Evolutionary conservation across 2,888 invertebrate species (phyloP).

Genomic region (Aleiodes leptofemur): DNA sequence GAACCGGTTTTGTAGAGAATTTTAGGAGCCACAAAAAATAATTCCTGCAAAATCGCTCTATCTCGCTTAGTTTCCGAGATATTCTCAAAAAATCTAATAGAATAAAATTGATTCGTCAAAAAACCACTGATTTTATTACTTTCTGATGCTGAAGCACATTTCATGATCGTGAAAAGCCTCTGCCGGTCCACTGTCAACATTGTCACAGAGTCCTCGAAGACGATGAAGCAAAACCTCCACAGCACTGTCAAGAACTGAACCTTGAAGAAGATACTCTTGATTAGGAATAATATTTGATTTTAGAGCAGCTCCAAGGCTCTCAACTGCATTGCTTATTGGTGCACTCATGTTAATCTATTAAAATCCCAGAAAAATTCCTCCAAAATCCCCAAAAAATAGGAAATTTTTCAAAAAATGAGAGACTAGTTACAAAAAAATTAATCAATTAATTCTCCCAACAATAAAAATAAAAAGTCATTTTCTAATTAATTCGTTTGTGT

Average conservation of each 20-base stretch:
- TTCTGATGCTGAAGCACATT: slow-evolving; percentile 89
- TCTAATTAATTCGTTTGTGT: not conserved
- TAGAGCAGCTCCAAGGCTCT: slow-evolving; percentile 86
- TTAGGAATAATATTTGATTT: slow-evolving; percentile 93
- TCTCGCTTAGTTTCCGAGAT: no score
- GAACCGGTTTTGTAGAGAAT: no score
- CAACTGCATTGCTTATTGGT: slow-evolving; percentile 82
- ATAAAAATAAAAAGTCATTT: no score
- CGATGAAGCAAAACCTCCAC: slow-evolving; percentile 92
- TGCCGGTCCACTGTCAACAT: slow-evolving; percentile 88
- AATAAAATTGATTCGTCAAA: not conserved
- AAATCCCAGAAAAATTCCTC: no score
- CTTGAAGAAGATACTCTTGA: slow-evolving; percentile 95
- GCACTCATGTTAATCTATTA: slow-evolving; percentile 67
- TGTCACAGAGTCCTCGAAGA: slow-evolving; percentile 93
- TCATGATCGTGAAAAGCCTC: slow-evolving; percentile 96
- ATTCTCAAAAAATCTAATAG: no score
- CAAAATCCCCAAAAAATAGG: no score
- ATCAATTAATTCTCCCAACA: no score
- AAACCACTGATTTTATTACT: slow-evolving; percentile 56
- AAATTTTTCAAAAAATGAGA: no score
- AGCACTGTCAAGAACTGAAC: slow-evolving; percentile 93
- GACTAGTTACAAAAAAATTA: no score
- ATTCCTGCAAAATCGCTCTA: no score
- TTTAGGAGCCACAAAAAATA: no score